These are phyloP conservation scores for Drosophila ercepeae DNA, from an alignment of 1,140 invertebrate genomes.

Conservation along the genomic window DNA sequence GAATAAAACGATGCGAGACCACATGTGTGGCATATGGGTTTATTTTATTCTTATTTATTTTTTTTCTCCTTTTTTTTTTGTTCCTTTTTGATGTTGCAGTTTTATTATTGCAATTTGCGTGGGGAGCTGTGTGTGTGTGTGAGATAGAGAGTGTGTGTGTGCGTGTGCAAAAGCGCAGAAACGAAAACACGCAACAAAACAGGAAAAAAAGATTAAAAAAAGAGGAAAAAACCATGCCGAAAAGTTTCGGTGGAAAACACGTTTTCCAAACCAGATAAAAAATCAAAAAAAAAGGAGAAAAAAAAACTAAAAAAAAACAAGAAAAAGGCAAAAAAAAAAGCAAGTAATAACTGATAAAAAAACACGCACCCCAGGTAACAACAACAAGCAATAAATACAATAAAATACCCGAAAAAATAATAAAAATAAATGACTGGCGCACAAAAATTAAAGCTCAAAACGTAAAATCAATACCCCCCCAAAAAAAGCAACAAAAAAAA, in stretches of 20 bases:
- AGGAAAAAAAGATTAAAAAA: conserved; percentile 4
- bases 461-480: conserved; percentile 75
- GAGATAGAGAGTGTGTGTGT: conserved; percentile 9
- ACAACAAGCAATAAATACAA: conserved; percentile 17
- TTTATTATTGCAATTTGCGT: conserved; percentile 28
- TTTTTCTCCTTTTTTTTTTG: neutral
- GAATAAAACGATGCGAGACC: neutral
- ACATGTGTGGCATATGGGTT: conserved; percentile 65
- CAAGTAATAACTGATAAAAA: conserved; percentile 35
- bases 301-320: conserved; percentile 3
- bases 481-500: conserved; percentile 13
- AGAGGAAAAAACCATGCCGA: conserved; percentile 6
- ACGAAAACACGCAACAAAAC: neutral
- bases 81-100: neutral
- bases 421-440: conserved; percentile 32
- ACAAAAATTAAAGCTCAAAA: conserved; percentile 76
- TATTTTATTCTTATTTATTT: conserved; percentile 3
- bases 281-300: too few species aligned
- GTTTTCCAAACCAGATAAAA: conserved; percentile 53
- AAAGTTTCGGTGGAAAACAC: conserved; percentile 59
- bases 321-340: neutral
- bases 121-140: conserved; percentile 5
- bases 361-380: conserved; percentile 29
- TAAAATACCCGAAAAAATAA: conserved; percentile 5
- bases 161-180: neutral